phyloP scores from a whole-genome alignment of 2,113 vertebrate genomes.

The Natator depressus region DNA sequence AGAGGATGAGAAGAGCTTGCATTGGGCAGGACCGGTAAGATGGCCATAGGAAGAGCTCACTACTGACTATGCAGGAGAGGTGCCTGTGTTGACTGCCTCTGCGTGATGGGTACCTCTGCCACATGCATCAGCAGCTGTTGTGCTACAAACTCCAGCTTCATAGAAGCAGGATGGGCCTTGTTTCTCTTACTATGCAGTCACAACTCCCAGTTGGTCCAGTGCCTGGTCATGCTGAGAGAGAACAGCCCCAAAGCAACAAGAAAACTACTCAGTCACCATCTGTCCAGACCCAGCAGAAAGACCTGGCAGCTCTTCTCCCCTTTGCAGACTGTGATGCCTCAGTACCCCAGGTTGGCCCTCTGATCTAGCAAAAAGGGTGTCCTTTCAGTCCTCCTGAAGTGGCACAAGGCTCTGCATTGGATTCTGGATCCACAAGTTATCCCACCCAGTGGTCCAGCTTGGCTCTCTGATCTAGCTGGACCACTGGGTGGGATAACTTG shows the following conservation, averaged over 20 bases:
- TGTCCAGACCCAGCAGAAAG: accelerated
- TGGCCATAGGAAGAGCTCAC: background rate
- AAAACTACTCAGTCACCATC: background rate
- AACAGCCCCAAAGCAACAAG: background rate
- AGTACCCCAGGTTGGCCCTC: too few relatives aligned
- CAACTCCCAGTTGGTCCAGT: accelerated
- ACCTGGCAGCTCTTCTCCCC: accelerated
- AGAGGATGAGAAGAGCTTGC: accelerated
- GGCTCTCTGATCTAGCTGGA: accelerated
- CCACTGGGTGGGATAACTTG: accelerated
- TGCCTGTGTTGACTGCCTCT: background rate
- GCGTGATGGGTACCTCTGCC: background rate
- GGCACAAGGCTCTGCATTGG: too few relatives aligned
- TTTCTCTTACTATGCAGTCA: accelerated
- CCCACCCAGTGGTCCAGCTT: background rate
- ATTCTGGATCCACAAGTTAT: too few relatives aligned
- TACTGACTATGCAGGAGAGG: accelerated
- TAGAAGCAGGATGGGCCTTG: too few relatives aligned
- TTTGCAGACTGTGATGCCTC: background rate
- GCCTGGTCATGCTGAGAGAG: accelerated
- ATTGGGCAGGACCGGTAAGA: accelerated
- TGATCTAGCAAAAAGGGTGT: too few relatives aligned
- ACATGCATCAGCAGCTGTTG: background rate
- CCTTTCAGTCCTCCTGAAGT: too few relatives aligned
- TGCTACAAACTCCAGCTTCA: background rate